These are phyloP conservation scores for Nipponacmea schrenckii DNA, from an alignment of 2,888 invertebrate genomes.

Conservation along the genomic window DNA sequence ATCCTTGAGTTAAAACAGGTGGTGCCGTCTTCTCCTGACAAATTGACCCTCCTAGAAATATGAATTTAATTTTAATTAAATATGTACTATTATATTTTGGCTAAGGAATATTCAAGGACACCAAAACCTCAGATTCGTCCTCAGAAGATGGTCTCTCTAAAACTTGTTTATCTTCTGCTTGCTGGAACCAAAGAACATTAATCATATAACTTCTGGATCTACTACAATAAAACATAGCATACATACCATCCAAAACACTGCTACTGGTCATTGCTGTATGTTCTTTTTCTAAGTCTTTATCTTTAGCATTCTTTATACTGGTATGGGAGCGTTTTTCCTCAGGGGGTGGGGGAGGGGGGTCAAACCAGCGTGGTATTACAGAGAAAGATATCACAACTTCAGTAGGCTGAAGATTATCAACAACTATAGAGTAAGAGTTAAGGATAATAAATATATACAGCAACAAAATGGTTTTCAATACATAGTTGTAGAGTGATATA, in stretches of 20 bases:
- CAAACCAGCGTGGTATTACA: conserved; percentile 64
- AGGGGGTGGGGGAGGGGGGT: conserved; percentile 47
- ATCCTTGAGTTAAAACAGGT: conserved; percentile 55
- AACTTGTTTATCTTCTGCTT: too few species aligned
- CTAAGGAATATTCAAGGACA: too few species aligned
- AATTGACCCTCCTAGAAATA: conserved; percentile 6
- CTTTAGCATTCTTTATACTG: conserved; percentile 47
- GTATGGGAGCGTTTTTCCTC: conserved; percentile 58
- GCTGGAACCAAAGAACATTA: too few species aligned
- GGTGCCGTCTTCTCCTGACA: conserved; percentile 39
- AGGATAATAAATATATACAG: conserved; percentile 31
- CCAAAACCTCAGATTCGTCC: too few species aligned
- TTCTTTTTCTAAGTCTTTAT: conserved; percentile 58
- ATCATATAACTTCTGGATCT: too few species aligned
- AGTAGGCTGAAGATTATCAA: conserved; percentile 65
- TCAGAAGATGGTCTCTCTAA: too few species aligned
- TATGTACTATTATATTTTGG: neutral
- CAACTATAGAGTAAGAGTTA: conserved; percentile 53
- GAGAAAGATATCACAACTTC: conserved; percentile 66
- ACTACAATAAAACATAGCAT: too few species aligned
- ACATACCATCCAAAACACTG: conserved; percentile 51
- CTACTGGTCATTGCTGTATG: conserved; percentile 52
- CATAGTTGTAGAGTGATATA: too few species aligned
- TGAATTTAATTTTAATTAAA: neutral
- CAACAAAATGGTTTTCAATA: too few species aligned